These are phyloP conservation scores for Octonoba sinensis DNA, from an alignment of 2,888 invertebrate species.

Conservation along the genomic window DNA sequence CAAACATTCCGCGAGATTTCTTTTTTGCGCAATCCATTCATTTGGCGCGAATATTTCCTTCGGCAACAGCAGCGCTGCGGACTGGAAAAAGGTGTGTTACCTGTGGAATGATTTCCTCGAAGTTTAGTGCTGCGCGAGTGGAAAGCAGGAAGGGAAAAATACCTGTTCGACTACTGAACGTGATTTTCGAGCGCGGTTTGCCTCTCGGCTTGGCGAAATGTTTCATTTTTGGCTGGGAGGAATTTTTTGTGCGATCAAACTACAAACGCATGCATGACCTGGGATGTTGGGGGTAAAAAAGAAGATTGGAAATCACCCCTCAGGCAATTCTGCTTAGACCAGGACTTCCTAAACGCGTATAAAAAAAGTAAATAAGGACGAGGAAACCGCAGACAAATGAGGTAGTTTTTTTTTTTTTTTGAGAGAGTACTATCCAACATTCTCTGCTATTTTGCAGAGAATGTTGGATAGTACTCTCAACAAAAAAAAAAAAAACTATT, in stretches of 20 bases:
- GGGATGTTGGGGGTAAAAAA: no score
- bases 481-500: no score
- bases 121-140: conserved; percentile 8
- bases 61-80: no score
- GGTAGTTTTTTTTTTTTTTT: no score
- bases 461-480: no score
- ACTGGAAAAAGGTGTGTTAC: no score
- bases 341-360: conserved; percentile 40
- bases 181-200: no score
- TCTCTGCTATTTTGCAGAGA: no score
- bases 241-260: conserved; percentile 1
- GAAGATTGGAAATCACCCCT: no score
- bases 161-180: conserved; percentile 54
- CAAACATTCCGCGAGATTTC: conserved; percentile 27
- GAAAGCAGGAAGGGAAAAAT: conserved; percentile 49
- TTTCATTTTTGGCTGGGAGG: conserved; percentile 34
- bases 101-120: not conserved
- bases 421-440: no score
- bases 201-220: conserved; percentile 4
- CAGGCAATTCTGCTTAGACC: conserved; percentile 2
- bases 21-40: not conserved
- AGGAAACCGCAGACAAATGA: not conserved
- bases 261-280: no score
- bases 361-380: conserved; percentile 7
- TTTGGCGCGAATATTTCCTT: conserved; percentile 9